Conservation (phyloP, 1,140 invertebrate genomes). For the Apis florea region DNA sequence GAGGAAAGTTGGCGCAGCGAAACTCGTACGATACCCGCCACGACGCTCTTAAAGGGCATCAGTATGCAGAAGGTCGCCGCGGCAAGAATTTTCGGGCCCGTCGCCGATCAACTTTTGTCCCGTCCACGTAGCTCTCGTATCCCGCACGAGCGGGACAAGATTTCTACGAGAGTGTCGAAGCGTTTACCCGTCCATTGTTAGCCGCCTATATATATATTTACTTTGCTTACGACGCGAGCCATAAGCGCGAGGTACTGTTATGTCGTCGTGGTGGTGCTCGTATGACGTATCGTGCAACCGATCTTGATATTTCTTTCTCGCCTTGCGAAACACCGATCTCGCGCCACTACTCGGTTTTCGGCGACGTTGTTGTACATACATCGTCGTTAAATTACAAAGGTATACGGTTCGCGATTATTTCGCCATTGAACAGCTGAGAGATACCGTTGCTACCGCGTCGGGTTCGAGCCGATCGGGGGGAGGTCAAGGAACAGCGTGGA, state of each 20-base stretch:
- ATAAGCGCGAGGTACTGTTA: slow-evolving; percentile 61
- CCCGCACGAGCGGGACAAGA: background rate
- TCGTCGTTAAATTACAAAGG: background rate
- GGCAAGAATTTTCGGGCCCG: slow-evolving; percentile 48
- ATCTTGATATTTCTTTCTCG: slow-evolving; percentile 63
- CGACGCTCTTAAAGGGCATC: slow-evolving; percentile 45
- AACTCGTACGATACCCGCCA: slow-evolving; percentile 1
- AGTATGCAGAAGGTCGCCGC: slow-evolving; percentile 43
- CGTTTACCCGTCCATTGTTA: slow-evolving; percentile 58
- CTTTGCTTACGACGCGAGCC: slow-evolving; percentile 49
- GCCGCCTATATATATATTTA: slow-evolving; percentile 53
- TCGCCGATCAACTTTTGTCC: slow-evolving; percentile 26
- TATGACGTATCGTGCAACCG: slow-evolving; percentile 49
- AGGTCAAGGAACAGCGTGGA: background rate
- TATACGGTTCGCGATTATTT: background rate
- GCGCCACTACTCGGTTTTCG: background rate
- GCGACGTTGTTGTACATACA: background rate
- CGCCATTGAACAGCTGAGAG: background rate
- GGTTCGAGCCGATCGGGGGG: too few relatives aligned
- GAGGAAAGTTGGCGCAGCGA: background rate
- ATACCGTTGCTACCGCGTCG: slow-evolving; percentile 20
- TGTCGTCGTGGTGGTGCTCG: slow-evolving; percentile 39
- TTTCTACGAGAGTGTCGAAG: slow-evolving; percentile 24
- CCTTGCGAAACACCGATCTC: slow-evolving; percentile 35
- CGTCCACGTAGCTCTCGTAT: too few relatives aligned